Percentiles rank a stretch among this genome's conserved stretches.
phyloP scores from a whole-genome alignment of 2,113 vertebrate species.

The Tetraodon nigroviridis region DNA sequence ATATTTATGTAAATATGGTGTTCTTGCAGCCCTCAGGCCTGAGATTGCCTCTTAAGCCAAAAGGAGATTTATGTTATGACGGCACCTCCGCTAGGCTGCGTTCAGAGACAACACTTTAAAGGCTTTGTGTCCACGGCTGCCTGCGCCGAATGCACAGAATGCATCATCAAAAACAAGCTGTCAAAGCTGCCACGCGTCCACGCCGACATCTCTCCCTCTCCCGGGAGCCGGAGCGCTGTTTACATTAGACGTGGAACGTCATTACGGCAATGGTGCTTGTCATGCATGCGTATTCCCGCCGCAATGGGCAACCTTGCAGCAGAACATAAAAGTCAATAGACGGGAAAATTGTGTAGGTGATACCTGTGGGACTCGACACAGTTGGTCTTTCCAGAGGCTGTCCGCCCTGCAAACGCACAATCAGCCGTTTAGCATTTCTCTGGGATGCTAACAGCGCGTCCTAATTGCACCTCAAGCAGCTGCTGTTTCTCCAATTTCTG shows the following conservation, averaged over 20 bases:
- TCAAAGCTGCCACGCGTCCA: conserved; percentile 24
- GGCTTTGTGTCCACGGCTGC: not conserved
- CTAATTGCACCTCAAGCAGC: no score
- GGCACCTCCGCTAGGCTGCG: conserved; percentile 22
- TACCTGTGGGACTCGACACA: conserved; percentile 52
- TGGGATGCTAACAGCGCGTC: conserved; percentile 21
- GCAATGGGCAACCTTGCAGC: conserved; percentile 49
- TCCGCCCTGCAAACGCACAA: conserved; percentile 44
- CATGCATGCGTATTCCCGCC: conserved; percentile 49
- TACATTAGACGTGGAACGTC: conserved; percentile 36
- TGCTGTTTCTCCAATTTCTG: no score
- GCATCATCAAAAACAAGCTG: conserved; percentile 30
- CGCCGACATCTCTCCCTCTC: conserved; percentile 20
- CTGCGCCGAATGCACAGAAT: conserved; percentile 23
- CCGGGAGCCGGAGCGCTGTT: conserved; percentile 20
- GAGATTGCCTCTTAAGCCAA: conserved; percentile 31
- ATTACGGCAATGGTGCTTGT: conserved; percentile 60
- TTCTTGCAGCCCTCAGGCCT: conserved; percentile 11
- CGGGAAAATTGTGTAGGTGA: conserved; percentile 65
- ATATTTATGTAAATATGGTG: conserved; percentile 50
- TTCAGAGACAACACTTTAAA: conserved; percentile 11
- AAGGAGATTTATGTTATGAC: conserved; percentile 21
- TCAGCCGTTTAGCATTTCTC: conserved; percentile 49
- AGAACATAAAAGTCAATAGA: conserved; percentile 67
- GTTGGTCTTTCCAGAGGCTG: conserved; percentile 38